Evolutionary conservation across 2,797 vertebrate species (phyloP), one percentile per base, ranked within the genome.

Genomic region (Bovichtus diacanthus): DNA sequence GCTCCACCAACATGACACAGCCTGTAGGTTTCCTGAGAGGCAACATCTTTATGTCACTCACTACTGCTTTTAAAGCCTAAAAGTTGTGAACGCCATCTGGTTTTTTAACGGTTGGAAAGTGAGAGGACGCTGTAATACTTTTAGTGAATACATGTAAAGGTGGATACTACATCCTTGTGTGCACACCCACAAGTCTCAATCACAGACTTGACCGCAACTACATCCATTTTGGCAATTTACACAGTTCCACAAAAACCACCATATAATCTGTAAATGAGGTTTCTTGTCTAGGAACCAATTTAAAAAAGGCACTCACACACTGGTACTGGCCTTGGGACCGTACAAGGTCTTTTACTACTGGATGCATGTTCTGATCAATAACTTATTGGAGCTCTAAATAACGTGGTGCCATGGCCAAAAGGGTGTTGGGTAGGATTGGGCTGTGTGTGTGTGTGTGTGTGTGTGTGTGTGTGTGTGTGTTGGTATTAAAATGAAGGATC

Each of bases 321-420:
- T 7, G 15, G 27, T 50, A 38, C 23, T 46, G 43, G 53, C 67
- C 74, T 70, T 63, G 46, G 16, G 36, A 66, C 34, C 5, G 15
- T 4, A 54, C 59, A 46, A 80, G 75, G 54, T 77, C 56, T 50
- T 38, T 0, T 5, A 44, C 38, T 31, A 50, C 55, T 71, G 44
- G 29, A 64, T 62, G 62, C 58, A 59, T 31, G 67, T 68, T 70
- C 31, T 36, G 64, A 84, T 87, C 86, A 73, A 88, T 87, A 81
- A 73, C 43, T n/a, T 29, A 69, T 25, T 76, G 70, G 73, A 54
- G 70, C 66, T 9, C 59, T 64, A 64, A 79, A 85, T 63, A 34
- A 65, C 18, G 6, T 38, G 50, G 18, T 46, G 44, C n/a, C 25
- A 46, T 10, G n/a, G 51, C 29, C 59, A 60, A 62, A 59, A 29